Base-by-base conservation (phyloP, 2,797 vertebrate species). In the Acipenser oxyrinchus region DNA sequence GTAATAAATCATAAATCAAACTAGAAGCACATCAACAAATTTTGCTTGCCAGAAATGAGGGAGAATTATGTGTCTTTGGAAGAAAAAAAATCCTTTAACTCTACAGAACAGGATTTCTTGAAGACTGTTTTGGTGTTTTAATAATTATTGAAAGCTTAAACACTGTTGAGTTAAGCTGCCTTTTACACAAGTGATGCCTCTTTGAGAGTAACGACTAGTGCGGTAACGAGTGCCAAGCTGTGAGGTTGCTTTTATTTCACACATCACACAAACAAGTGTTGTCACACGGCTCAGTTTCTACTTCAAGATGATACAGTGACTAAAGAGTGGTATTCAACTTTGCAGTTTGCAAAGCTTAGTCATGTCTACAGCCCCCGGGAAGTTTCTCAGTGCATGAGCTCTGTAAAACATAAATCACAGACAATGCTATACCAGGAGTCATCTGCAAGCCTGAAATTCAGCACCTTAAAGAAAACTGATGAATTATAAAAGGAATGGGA, bases 291-390 rank as follows among this genome's bases (percentile, higher is more conserved):
- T n/a, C 15, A 1, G 11, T 13, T 58, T n/a, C 55, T 11, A 13
- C 55, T 6, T 58, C 55, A 58, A 58, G 55, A n/a, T 7, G 55
- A 58, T 11, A 58, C 11, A 13, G 11, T 58, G 78, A 83, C 81
- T 81, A 87, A 78, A 79, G 73, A 69, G 71, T 70, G 67, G 9
- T 73, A 76, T 81, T 80, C 81, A 82, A 74, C 78, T 74, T 72
- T 74, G 71, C 76, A 76, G 76, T 77, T 78, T 74, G 74, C 74
- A 74, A 74, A 79, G 75, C 15, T 13, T 77, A 78, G 81, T 76
- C 78, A 77, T 78, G 74, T 83, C 79, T 80, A 69, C 75, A 75
- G 82, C 80, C 80, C 37, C 76, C 75, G 71, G 83, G 85, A 82
- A 74, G 72, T 68, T 74, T 75, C 78, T 68, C 73, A 71, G 75